Conservation (phyloP, 2,113 vertebrate species). For the Platycercus adscitus region DNA sequence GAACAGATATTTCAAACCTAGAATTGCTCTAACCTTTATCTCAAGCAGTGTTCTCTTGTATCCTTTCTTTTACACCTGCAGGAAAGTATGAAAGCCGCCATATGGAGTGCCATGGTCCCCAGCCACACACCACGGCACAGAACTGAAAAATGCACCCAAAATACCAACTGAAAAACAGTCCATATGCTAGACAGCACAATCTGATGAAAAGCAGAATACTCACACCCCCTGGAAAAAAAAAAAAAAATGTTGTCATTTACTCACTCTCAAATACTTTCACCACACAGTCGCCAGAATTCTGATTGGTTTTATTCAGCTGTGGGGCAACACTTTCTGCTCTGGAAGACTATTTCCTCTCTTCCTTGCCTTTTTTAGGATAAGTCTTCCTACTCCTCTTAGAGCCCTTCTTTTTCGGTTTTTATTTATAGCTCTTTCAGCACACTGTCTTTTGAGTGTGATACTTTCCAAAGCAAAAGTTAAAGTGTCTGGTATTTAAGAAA, state of each 20-base stretch:
- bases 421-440: slow-evolving; percentile 37
- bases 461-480: slow-evolving; percentile 30
- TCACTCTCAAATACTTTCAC: slow-evolving; percentile 47
- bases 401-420: background rate
- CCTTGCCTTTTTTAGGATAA: slow-evolving; percentile 31
- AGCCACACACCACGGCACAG: background rate
- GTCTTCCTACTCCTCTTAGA: slow-evolving; percentile 21
- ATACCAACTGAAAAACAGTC: slow-evolving; percentile 48
- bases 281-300: slow-evolving; percentile 13
- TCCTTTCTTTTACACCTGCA: slow-evolving; percentile 50
- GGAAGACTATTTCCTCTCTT: slow-evolving; percentile 12
- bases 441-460: slow-evolving; percentile 2
- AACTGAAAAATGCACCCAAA: slow-evolving; percentile 33
- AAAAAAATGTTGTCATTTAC: slow-evolving; percentile 6
- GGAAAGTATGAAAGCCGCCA: slow-evolving; percentile 46
- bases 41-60: background rate
- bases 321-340: slow-evolving; percentile 4
- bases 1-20: slow-evolving; percentile 36
- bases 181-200: slow-evolving; percentile 57
- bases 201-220: slow-evolving; percentile 45
- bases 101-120: slow-evolving; percentile 14
- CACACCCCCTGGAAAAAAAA: background rate
- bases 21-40: slow-evolving; percentile 51
- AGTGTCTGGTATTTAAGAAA: background rate
- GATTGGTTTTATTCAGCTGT: slow-evolving; percentile 68